Conservation (phyloP, 2,797 vertebrate species). For the Diglossa cyanea region DNA sequence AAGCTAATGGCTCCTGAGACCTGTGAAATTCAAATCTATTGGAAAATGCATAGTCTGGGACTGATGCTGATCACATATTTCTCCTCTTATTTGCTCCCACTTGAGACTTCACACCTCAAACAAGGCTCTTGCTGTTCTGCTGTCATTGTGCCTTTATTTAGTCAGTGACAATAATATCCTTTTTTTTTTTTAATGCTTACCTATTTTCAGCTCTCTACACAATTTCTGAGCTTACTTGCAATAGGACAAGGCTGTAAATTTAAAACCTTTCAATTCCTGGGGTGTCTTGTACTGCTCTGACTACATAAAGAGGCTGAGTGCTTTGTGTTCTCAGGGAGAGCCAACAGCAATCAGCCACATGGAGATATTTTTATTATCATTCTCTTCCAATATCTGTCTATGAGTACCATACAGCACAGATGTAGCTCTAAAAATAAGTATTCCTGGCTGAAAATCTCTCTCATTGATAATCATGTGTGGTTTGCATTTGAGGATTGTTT, state of each 20-base stretch:
- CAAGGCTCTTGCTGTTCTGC: background rate
- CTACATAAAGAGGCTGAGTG: background rate
- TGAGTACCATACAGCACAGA: background rate
- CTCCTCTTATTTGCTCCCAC: background rate
- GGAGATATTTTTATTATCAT: conserved; percentile 33
- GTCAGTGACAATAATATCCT: background rate
- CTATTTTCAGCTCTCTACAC: background rate
- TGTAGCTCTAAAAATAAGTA: conserved; percentile 50
- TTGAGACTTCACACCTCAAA: background rate
- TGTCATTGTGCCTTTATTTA: background rate
- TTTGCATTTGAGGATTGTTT: background rate
- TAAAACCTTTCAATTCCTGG: background rate
- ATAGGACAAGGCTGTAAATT: background rate
- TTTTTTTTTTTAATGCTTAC: background rate
- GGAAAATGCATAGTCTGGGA: background rate
- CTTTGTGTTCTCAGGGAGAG: background rate
- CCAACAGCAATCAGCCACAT: conserved; percentile 17
- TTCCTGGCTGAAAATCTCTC: background rate
- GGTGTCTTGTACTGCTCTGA: background rate
- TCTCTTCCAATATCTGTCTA: background rate
- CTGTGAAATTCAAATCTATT: background rate
- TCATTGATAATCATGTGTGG: background rate
- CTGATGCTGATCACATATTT: background rate
- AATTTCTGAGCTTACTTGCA: background rate
- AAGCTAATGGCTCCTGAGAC: background rate